A percentile compares a stretch with the other conserved stretches of the same genome.
Conservation (phyloP, 2,888 invertebrate species). For the Pediacus dermestoides region DNA sequence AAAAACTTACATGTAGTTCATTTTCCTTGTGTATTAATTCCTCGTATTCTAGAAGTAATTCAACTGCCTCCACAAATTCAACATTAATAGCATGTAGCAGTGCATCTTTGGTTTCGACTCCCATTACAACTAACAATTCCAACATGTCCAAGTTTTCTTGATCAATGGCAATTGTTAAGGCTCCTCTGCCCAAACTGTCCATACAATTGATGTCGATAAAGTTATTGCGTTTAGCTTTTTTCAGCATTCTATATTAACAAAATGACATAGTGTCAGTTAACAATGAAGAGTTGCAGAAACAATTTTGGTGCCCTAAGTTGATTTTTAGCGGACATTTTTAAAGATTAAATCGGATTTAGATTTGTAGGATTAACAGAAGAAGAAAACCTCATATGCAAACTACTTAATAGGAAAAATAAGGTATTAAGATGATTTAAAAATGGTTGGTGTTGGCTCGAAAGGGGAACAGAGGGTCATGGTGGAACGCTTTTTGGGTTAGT, state of each 20-base stretch:
- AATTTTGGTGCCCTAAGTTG: too few relatives aligned
- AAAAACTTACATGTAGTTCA: slow-evolving; percentile 65
- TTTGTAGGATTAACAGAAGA: too few relatives aligned
- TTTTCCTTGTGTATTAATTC: slow-evolving; percentile 75
- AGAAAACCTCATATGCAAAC: too few relatives aligned
- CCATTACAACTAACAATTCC: slow-evolving; percentile 82
- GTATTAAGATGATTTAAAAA: too few relatives aligned
- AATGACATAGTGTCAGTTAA: too few relatives aligned
- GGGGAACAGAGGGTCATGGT: too few relatives aligned
- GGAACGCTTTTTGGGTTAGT: too few relatives aligned
- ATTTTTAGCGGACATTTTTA: too few relatives aligned
- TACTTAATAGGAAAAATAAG: too few relatives aligned
- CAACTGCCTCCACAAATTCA: slow-evolving; percentile 95
- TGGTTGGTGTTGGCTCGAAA: too few relatives aligned
- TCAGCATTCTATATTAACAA: slow-evolving; percentile 68
- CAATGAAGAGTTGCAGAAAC: too few relatives aligned
- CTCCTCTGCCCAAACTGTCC: slow-evolving; percentile 87
- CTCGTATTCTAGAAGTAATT: slow-evolving; percentile 84
- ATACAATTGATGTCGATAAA: slow-evolving; percentile 85
- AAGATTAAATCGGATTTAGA: too few relatives aligned
- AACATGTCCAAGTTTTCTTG: slow-evolving; percentile 96
- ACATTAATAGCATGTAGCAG: slow-evolving; percentile 89
- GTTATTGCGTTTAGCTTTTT: slow-evolving; percentile 63
- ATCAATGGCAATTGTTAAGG: slow-evolving; percentile 87
- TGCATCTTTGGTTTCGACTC: slow-evolving; percentile 83